Conservation (phyloP, 2,888 invertebrate genomes). For the Acanthosepion lycidas region DNA sequence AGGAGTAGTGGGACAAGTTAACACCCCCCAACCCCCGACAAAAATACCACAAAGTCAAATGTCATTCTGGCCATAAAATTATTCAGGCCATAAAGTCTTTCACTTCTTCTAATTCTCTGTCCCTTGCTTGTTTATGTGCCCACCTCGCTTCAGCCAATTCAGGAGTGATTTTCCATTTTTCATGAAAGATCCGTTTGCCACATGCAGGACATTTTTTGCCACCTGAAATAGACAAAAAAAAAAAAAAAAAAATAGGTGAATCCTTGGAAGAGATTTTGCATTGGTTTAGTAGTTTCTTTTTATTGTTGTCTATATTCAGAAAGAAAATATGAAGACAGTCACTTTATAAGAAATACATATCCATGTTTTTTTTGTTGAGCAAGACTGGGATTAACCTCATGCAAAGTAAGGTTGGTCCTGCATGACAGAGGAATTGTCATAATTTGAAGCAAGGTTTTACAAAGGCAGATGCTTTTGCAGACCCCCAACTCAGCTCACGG, state of each 20-base stretch:
- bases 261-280: too few relatives aligned
- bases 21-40: background rate
- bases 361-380: too few relatives aligned
- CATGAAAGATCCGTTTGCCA: conserved; percentile 81
- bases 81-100: conserved; percentile 79
- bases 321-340: too few relatives aligned
- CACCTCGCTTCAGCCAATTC: conserved; percentile 83
- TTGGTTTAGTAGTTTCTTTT: too few relatives aligned
- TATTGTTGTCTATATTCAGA: too few relatives aligned
- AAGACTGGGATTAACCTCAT: too few relatives aligned
- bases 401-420: too few relatives aligned
- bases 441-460: too few relatives aligned
- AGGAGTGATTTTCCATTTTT: conserved; percentile 83
- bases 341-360: too few relatives aligned
- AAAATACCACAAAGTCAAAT: background rate
- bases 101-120: conserved; percentile 84
- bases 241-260: background rate
- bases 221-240: conserved; percentile 74
- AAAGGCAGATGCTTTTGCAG: too few relatives aligned
- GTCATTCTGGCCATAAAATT: conserved; percentile 34
- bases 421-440: too few relatives aligned
- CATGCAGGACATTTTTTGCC: conserved; percentile 83
- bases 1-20: background rate
- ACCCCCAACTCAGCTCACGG: too few relatives aligned
- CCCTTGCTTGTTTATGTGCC: conserved; percentile 85